Conservation (phyloP, 2,113 vertebrate species). For the Pseudopipra pipra region DNA sequence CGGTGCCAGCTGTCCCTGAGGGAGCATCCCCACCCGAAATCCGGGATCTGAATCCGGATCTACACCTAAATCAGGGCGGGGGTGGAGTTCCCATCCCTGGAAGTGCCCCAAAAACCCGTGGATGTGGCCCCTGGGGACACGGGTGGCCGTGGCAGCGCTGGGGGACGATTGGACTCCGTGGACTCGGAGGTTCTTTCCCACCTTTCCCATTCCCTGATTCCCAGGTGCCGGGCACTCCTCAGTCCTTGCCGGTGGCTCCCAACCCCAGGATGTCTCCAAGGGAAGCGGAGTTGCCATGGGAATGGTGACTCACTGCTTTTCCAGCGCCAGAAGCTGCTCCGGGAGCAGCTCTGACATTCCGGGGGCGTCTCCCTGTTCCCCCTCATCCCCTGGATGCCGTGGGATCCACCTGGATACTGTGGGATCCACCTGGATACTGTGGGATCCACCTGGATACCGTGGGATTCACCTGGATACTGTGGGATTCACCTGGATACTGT, state of each 20-base stretch:
- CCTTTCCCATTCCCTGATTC: neutral
- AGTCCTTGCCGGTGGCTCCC: neutral
- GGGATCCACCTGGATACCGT: too few species aligned
- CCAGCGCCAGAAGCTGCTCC: neutral
- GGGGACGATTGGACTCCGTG: fast-evolving
- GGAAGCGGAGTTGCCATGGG: conserved; percentile 1
- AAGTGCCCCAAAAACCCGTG: fast-evolving
- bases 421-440: too few species aligned
- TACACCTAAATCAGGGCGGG: neutral
- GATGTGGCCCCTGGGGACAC: neutral
- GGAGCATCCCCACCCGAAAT: neutral
- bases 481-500: neutral
- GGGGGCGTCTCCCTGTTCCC: neutral
- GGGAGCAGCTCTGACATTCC: neutral
- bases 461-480: too few species aligned
- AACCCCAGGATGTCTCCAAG: neutral
- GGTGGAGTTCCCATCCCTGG: neutral
- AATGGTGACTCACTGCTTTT: conserved; percentile 5
- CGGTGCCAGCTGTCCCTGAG: too few species aligned
- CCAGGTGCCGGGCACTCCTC: neutral
- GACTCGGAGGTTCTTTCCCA: neutral
- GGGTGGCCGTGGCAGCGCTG: neutral
- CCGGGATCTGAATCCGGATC: too few species aligned
- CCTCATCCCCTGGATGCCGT: neutral
- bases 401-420: neutral